A percentile compares a stretch with the other conserved stretches of the same genome.
Conservation (phyloP, 2,113 vertebrate species). For the Sinocyclocheilus maitianheensis region DNA sequence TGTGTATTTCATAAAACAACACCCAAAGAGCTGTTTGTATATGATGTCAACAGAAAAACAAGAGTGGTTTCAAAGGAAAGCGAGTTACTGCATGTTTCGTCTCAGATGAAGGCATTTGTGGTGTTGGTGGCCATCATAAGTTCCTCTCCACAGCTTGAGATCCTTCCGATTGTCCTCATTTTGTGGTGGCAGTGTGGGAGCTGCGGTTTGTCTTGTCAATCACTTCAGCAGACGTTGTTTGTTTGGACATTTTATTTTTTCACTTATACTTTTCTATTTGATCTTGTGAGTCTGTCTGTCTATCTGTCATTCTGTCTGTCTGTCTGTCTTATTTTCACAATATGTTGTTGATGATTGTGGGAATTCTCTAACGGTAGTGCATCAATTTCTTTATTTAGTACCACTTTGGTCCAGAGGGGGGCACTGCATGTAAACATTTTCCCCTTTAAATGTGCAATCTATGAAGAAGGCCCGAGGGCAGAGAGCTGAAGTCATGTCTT, state of each 20-base stretch:
- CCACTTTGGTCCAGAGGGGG: conserved; percentile 35
- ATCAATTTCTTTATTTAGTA: background rate
- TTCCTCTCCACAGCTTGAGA: background rate
- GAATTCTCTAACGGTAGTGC: background rate
- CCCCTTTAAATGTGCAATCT: background rate
- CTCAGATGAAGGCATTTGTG: background rate
- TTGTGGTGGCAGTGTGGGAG: background rate
- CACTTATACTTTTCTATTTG: conserved; percentile 1
- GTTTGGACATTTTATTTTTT: background rate
- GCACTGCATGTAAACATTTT: conserved; percentile 39
- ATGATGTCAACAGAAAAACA: background rate
- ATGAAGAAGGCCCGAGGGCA: background rate
- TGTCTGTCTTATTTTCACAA: background rate
- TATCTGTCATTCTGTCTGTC: background rate
- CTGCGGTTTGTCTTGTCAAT: background rate
- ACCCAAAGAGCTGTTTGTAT: background rate
- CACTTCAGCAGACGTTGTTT: background rate
- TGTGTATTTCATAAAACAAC: background rate
- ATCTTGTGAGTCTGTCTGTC: background rate
- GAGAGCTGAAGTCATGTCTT: conserved; percentile 25
- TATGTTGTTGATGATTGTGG: background rate
- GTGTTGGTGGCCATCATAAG: background rate
- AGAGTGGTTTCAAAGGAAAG: background rate
- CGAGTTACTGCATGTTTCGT: background rate
- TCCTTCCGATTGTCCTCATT: conserved; percentile 1